A percentile compares a stretch with the other conserved stretches of the same genome.
Evolutionary conservation across 2,113 vertebrate genomes (phyloP).

Genomic region (Leucosticte australis): DNA sequence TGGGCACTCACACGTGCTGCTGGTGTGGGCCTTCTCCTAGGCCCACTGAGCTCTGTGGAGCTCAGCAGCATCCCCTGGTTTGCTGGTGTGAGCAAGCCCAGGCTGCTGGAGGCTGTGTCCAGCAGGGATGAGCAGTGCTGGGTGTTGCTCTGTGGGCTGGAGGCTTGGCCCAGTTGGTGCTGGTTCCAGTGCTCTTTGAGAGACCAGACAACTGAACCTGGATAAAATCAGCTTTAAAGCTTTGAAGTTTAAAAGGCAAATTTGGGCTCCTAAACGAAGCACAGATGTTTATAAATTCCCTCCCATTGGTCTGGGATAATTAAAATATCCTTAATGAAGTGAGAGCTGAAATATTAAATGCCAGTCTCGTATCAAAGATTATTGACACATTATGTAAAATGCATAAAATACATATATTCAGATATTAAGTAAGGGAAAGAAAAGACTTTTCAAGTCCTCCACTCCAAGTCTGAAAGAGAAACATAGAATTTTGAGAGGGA

Average conservation of each 20-base stretch:
- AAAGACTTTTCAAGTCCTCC: not conserved
- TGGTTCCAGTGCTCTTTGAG: not conserved
- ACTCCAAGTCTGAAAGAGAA: not conserved
- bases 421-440: not conserved
- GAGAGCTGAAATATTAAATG: slow-evolving; percentile 59
- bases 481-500: not conserved
- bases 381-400: slow-evolving; percentile 52
- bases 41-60: not conserved
- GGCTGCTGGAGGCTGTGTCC: not conserved
- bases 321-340: slow-evolving; percentile 64
- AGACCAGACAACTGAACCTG: slow-evolving; percentile 66
- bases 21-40: not conserved
- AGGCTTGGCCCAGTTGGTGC: not conserved
- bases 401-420: slow-evolving; percentile 29
- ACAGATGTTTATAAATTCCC: slow-evolving; percentile 67
- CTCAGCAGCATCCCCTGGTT: not conserved
- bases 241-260: slow-evolving; percentile 69
- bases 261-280: slow-evolving; percentile 53
- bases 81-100: not conserved
- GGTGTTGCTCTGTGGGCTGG: not conserved
- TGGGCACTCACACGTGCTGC: not conserved
- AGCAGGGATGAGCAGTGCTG: not conserved
- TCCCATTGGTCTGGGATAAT: slow-evolving; percentile 56
- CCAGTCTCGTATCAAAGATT: slow-evolving; percentile 43
- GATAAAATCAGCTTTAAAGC: slow-evolving; percentile 59